Evolutionary conservation across 2,888 invertebrate species (phyloP), one percentile per base, ranked within the genome.

Genomic region (Zygogramma bicolorata): DNA sequence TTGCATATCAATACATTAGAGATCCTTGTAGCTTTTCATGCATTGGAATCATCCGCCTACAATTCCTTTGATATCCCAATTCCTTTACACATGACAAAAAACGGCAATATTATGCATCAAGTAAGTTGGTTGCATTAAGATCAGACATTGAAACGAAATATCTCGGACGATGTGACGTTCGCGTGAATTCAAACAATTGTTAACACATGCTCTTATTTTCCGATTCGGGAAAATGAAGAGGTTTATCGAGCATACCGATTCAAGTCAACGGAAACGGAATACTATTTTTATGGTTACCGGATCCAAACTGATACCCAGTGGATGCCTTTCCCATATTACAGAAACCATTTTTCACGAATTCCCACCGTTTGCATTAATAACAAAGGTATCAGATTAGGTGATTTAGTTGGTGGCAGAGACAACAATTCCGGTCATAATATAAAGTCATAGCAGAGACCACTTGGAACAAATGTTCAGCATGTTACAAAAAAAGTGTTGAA

Each of bases 251-350:
- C 61, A 46, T 74, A 63, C 15, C 31, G 68, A 13, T 34, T 29
- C 6, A 22, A 57, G n/a, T 27, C 34, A 38, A 27, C 27, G 22
- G 65, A 65, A 62, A 68, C 73, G 29, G 75, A 75, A 68, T 75
- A 59, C n/a, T 13, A 70, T 34, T 34, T n/a, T n/a, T n/a, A n/a
- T n/a, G n/a, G n/a, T n/a, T n/a, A n/a, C 46, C 27, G 46, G 77
- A 74, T 66, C 77, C 73, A 29, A 65, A 71, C 0, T 68, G 75
- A 8, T 67, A n/a, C 0, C 20, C 49, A 20, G 65, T 78, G n/a
- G 77, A 78, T 65, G 79, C 72, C 10, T 79, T 77, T 42, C 78
- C 77, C 0, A 59, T 77, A 25, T 53, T 57, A 8, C 78, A 76
- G 75, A 29, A 46, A 31, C 7, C 53, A 27, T 34, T 68, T 13